phyloP scores from a whole-genome alignment of 92 coral and sea anemone species.

The Epizoanthus stellaris region DNA sequence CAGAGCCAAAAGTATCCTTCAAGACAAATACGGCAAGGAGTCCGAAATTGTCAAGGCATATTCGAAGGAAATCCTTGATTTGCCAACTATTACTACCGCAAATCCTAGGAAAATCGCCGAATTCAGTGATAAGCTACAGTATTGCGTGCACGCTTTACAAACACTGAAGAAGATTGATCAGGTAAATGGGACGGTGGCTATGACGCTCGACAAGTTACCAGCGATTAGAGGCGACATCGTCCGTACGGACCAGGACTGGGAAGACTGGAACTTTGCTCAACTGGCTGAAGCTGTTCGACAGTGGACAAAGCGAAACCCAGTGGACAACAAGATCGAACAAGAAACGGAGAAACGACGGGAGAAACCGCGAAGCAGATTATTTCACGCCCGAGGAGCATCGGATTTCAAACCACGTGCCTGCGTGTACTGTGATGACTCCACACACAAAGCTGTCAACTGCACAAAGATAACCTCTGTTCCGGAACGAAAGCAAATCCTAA shows the following conservation, averaged over 20 bases:
- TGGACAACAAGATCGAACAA: constrained; percentile 36
- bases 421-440: constrained; percentile 50
- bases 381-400: constrained; percentile 34
- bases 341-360: constrained; percentile 21
- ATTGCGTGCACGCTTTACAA: constrained; percentile 22
- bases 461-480: constrained; percentile 35
- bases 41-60: constrained; percentile 59
- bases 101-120: constrained; percentile 44
- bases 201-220: constrained; percentile 62
- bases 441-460: constrained; percentile 58
- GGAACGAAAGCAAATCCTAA: constrained; percentile 58
- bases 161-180: constrained; percentile 60
- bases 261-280: constrained; percentile 44
- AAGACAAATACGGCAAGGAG: constrained; percentile 60
- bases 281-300: constrained; percentile 43
- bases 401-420: constrained; percentile 45
- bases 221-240: constrained; percentile 56
- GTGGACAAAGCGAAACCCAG: constrained; percentile 58
- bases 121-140: too few species aligned
- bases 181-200: constrained; percentile 58
- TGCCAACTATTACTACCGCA: constrained; percentile 44
- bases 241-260: constrained; percentile 51
- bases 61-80: constrained; percentile 53
- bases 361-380: constrained; percentile 23
- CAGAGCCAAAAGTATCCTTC: constrained; percentile 58